Conservation (phyloP, 2,797 vertebrate species). For the Notoglanidium macrostoma region DNA sequence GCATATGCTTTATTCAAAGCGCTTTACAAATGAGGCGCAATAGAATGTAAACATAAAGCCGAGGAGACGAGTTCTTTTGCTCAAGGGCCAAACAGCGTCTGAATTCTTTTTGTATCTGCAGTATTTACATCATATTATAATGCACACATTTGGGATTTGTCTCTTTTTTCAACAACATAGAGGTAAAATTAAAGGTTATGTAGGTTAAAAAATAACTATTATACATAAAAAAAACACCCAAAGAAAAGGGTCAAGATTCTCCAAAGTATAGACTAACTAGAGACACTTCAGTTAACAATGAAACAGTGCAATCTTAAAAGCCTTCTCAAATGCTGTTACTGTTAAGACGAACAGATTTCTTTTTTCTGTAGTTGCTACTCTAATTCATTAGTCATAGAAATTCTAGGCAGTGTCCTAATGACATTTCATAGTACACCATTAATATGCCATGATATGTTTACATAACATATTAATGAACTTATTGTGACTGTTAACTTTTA, state of each 20-base stretch:
- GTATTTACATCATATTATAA: background rate
- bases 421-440: background rate
- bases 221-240: background rate
- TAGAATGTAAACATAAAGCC: background rate
- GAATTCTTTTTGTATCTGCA: background rate
- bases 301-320: background rate
- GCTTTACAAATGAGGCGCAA: background rate
- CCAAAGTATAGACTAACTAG: background rate
- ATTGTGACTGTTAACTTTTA: background rate
- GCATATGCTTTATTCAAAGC: background rate
- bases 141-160: background rate
- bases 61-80: background rate
- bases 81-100: background rate
- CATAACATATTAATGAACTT: background rate
- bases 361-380: background rate
- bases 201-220: constrained; percentile 1
- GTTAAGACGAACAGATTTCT: background rate
- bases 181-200: background rate
- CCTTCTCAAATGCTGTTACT: background rate
- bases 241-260: constrained; percentile 10
- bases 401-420: background rate
- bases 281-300: background rate
- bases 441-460: background rate
- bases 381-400: background rate
- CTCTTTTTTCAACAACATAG: background rate